A percentile compares a stretch with the other conserved stretches of the same genome.
Evolutionary conservation across 2,113 vertebrate genomes (phyloP).

Genomic region (Strix uralensis): DNA sequence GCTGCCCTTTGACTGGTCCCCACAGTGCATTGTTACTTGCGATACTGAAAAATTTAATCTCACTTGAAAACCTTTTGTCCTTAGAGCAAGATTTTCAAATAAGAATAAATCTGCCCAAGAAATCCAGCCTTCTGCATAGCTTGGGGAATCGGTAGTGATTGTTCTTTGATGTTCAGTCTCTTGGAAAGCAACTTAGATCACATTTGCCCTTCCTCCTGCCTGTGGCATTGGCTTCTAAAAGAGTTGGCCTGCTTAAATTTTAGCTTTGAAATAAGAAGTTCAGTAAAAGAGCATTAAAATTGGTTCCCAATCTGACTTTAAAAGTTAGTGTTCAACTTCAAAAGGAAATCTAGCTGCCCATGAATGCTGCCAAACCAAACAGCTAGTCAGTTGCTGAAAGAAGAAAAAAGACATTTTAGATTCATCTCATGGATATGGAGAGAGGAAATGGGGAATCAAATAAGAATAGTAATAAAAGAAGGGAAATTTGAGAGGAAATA

Average conservation of each 20-base stretch:
- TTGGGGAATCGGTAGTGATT: background rate
- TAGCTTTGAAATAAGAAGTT: conserved; percentile 52
- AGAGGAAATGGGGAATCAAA: background rate
- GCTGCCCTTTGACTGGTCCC: background rate
- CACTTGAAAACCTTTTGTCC: background rate
- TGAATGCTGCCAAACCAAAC: background rate
- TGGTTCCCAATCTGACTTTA: background rate
- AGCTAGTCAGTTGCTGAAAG: background rate
- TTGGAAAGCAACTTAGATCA: conserved; percentile 23
- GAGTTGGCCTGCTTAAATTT: conserved; percentile 7
- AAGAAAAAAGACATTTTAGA: background rate
- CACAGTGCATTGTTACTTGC: background rate
- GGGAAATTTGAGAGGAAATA: background rate
- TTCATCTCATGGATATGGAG: background rate
- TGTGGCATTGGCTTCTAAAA: conserved; percentile 26
- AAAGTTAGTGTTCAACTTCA: background rate
- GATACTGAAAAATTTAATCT: background rate
- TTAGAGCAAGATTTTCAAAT: conserved; percentile 5
- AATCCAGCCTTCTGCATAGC: conserved; percentile 13
- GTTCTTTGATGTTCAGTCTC: conserved; percentile 53
- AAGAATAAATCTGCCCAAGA: background rate
- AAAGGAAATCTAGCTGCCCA: background rate
- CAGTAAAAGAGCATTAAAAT: conserved; percentile 1
- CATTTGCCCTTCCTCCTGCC: conserved; percentile 2
- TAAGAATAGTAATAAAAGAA: background rate